These are phyloP conservation scores for Thereva nobilitata DNA, from an alignment of 2,888 invertebrate species.

Conservation along the genomic window DNA sequence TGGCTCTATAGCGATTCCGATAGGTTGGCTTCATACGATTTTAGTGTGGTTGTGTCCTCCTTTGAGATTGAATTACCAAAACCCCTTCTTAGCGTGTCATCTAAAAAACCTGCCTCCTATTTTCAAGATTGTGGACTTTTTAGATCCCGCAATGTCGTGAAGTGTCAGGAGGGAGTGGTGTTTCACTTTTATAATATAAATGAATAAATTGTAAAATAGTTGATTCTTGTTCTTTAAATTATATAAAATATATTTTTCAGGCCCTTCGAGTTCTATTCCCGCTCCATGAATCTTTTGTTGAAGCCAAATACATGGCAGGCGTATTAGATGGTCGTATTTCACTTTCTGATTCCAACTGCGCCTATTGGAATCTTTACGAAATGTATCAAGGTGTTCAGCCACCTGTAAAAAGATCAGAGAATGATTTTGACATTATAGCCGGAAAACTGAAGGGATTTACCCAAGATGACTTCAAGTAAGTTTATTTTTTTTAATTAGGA, in stretches of 20 bases:
- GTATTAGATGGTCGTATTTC: constrained; percentile 11
- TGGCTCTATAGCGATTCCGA: no score
- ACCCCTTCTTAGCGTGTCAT: no score
- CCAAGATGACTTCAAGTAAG: constrained; percentile 12
- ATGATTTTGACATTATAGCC: constrained; percentile 21
- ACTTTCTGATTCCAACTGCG: constrained; percentile 11
- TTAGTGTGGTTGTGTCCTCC: no score
- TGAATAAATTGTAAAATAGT: no score
- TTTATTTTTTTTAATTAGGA: not conserved
- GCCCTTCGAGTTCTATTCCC: constrained; percentile 9
- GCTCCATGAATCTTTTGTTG: constrained; percentile 10
- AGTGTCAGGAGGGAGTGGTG: no score
- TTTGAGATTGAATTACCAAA: no score
- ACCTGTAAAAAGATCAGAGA: not conserved
- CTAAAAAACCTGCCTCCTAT: no score
- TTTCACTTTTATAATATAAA: no score
- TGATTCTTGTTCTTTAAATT: not conserved
- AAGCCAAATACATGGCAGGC: constrained; percentile 5
- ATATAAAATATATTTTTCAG: constrained; percentile 2
- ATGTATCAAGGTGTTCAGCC: constrained; percentile 15
- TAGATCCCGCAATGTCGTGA: no score
- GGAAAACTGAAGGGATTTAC: not conserved
- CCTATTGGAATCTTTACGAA: constrained; percentile 19
- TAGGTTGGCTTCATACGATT: no score
- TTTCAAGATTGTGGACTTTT: no score